Evolutionary conservation across 2,113 vertebrate genomes (phyloP).

Genomic region (Blennius ocellaris): DNA sequence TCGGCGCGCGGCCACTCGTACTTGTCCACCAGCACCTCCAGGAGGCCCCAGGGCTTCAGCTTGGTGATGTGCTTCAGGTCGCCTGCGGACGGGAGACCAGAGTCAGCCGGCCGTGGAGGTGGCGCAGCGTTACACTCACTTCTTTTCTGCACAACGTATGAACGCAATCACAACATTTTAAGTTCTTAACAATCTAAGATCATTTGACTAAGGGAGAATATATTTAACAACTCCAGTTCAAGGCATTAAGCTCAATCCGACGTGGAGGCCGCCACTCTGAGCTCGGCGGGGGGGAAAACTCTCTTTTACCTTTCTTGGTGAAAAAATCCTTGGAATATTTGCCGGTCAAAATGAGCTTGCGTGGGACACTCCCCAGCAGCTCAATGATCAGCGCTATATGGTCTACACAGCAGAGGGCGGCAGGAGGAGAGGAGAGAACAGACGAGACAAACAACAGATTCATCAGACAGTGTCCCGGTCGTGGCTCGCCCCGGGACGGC

Average conservation of each 20-base stretch:
- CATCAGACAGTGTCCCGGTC: constrained; percentile 68
- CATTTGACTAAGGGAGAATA: no score
- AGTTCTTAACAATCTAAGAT: no score
- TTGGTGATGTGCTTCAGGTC: constrained; percentile 99
- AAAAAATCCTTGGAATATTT: constrained; percentile 99
- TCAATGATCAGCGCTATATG: constrained; percentile 99
- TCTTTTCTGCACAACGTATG: no score
- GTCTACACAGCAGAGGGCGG: constrained; percentile 81
- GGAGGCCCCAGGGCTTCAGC: constrained; percentile 97
- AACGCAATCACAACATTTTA: no score
- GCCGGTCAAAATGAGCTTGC: constrained; percentile 93
- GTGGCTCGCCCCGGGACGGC: constrained; percentile 67
- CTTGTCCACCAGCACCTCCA: constrained; percentile 96
- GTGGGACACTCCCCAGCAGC: constrained; percentile 95
- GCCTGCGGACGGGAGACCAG: constrained; percentile 75
- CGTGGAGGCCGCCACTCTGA: not conserved
- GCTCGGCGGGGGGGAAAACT: not conserved
- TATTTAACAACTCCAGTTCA: no score
- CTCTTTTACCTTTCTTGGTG: constrained; percentile 95
- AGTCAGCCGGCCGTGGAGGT: not conserved
- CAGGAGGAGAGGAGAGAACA: constrained; percentile 53
- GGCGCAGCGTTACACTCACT: not conserved
- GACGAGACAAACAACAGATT: constrained; percentile 75
- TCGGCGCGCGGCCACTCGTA: constrained; percentile 95
- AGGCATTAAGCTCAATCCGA: not conserved